Conservation (phyloP, 1,140 invertebrate genomes). For the Mamestra configurata region DNA sequence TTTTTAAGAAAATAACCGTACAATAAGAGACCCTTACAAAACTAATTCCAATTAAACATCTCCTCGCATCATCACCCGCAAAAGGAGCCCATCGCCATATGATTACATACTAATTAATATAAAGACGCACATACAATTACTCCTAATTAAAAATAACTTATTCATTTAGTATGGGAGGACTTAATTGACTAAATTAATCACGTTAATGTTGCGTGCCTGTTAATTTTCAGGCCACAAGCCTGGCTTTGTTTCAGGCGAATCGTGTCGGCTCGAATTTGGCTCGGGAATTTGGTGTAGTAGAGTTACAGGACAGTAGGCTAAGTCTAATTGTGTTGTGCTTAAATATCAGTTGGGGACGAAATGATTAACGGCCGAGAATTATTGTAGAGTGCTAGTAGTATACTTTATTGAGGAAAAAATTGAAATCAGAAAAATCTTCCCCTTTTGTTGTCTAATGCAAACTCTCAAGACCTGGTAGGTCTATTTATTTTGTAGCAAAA, state of each 20-base stretch:
- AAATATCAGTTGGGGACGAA: no score
- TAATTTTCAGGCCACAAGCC: conserved; percentile 82
- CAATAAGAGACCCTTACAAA: no score
- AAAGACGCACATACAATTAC: conserved; percentile 72
- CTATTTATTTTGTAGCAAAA: no score
- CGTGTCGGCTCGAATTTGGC: conserved; percentile 53
- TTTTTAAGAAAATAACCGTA: no score
- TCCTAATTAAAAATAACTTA: conserved; percentile 86
- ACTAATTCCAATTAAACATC: neutral
- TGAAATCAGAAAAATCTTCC: no score
- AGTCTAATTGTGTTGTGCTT: neutral
- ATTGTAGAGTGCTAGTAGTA: no score
- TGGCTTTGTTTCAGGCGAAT: conserved; percentile 69
- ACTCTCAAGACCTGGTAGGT: no score
- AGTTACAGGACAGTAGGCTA: neutral
- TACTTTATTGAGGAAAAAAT: no score
- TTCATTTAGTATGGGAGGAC: conserved; percentile 73
- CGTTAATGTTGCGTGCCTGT: conserved; percentile 80
- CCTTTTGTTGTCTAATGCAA: no score
- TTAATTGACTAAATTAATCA: conserved; percentile 84
- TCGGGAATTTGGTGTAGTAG: conserved; percentile 18
- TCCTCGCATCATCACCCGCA: neutral
- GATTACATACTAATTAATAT: conserved; percentile 77
- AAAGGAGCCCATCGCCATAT: conserved; percentile 55
- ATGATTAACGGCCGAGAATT: no score